A percentile compares a stretch with the other conserved stretches of the same genome.
Evolutionary conservation across 2,113 vertebrate genomes (phyloP).

Genomic region (Gambusia affinis): DNA sequence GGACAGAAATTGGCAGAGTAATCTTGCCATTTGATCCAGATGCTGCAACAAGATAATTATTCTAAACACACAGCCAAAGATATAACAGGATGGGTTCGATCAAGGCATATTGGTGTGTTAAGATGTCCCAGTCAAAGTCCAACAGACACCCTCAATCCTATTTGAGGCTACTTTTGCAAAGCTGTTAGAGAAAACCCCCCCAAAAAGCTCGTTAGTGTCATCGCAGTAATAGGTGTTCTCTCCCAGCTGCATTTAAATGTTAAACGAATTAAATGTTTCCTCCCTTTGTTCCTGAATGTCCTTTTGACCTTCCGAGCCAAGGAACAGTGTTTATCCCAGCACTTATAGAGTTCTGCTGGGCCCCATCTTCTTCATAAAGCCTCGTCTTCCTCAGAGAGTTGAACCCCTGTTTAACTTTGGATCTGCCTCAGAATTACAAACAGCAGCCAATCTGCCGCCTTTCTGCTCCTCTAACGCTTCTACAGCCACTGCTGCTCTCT

Average conservation of each 20-base stretch:
- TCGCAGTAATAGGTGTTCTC: background rate
- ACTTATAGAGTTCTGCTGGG: slow-evolving; percentile 63
- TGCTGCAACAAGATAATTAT: background rate
- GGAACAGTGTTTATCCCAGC: slow-evolving; percentile 66
- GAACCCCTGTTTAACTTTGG: slow-evolving; percentile 24
- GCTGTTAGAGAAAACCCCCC: background rate
- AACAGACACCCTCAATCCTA: background rate
- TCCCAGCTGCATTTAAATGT: too few relatives aligned
- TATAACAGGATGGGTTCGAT: background rate
- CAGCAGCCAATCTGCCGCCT: slow-evolving; percentile 59
- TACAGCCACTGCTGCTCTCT: slow-evolving; percentile 9
- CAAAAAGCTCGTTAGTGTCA: background rate
- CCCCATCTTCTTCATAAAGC: slow-evolving; percentile 66
- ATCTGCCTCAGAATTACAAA: slow-evolving; percentile 43
- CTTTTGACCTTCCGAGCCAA: slow-evolving; percentile 61
- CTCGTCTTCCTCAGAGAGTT: slow-evolving; percentile 47
- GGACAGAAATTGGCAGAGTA: too few relatives aligned
- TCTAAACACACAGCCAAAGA: background rate
- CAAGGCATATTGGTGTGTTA: background rate
- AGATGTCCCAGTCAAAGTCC: background rate
- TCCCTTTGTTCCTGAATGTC: slow-evolving; percentile 67
- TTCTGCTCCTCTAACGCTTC: background rate
- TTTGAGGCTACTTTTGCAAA: background rate
- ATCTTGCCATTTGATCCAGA: background rate
- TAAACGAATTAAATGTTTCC: too few relatives aligned